Percentiles rank a stretch among this genome's conserved stretches.
phyloP scores from a whole-genome alignment of 2,113 vertebrate genomes.

The Pandion haliaetus region DNA sequence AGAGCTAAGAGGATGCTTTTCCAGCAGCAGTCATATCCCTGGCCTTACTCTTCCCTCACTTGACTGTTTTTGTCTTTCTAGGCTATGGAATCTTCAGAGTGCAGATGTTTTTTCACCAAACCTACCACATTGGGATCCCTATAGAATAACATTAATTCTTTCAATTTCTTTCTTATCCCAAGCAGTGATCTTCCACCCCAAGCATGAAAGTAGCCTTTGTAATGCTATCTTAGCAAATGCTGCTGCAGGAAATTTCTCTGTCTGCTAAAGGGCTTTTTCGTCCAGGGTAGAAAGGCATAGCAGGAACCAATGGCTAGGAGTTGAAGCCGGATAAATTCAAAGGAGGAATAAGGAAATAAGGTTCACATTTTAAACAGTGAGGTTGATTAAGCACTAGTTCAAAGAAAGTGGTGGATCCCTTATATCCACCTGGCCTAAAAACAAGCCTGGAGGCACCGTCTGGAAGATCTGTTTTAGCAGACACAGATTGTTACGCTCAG shows the following conservation, averaged over 20 bases:
- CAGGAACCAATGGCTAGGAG: neutral
- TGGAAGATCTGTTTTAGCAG: neutral
- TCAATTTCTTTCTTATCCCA: neutral
- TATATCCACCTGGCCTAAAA: neutral
- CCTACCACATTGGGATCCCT: neutral
- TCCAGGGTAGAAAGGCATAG: neutral
- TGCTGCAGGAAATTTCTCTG: neutral
- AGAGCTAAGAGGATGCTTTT: neutral
- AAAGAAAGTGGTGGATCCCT: neutral
- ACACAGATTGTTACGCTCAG: neutral
- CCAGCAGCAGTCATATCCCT: neutral
- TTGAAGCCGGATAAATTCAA: neutral
- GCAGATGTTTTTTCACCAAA: neutral
- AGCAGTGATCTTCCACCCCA: neutral
- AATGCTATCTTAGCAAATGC: neutral
- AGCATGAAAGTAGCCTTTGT: neutral
- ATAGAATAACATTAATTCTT: neutral
- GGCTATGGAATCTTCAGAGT: neutral
- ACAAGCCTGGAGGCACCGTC: neutral
- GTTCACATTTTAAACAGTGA: neutral
- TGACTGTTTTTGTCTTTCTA: neutral
- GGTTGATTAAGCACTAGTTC: neutral
- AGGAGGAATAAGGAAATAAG: neutral
- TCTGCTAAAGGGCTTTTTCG: neutral
- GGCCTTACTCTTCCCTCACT: neutral